phyloP scores from a whole-genome alignment of 2,113 vertebrate genomes.

The Seriola aureovittata region DNA sequence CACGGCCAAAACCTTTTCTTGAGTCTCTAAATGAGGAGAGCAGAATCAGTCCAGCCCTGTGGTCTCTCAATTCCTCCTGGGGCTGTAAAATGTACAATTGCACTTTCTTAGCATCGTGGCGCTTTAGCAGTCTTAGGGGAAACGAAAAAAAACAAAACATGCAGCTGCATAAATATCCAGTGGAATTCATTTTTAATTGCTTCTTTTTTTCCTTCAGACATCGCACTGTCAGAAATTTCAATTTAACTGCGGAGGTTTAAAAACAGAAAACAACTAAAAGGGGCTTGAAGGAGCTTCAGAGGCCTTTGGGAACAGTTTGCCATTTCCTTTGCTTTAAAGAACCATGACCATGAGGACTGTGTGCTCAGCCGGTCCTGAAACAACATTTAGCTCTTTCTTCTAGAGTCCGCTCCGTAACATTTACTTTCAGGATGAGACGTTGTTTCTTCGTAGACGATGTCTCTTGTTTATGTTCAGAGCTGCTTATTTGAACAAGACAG shows the following conservation, averaged over 20 bases:
- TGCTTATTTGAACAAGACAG: constrained; percentile 7
- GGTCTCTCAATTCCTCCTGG: constrained; percentile 8
- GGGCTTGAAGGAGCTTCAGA: constrained; percentile 32
- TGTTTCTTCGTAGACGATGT: background rate
- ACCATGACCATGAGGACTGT: background rate
- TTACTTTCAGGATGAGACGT: background rate
- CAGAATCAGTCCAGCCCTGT: background rate
- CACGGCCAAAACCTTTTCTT: background rate
- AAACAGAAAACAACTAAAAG: constrained; percentile 42
- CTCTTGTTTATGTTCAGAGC: constrained; percentile 8
- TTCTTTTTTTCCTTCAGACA: constrained; percentile 49
- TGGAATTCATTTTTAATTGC: constrained; percentile 66
- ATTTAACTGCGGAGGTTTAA: constrained; percentile 45
- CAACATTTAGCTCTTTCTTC: background rate
- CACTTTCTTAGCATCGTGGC: constrained; percentile 8
- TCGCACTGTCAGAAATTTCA: constrained; percentile 47
- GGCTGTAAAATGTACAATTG: constrained; percentile 33
- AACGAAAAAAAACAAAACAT: background rate
- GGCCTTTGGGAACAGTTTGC: constrained; percentile 34
- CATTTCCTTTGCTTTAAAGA: constrained; percentile 33
- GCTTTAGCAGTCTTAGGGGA: constrained; percentile 18
- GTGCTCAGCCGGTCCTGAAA: constrained; percentile 33
- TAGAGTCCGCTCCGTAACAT: background rate
- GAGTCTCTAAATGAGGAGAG: constrained; percentile 16
- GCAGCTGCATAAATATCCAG: constrained; percentile 71